Conservation (phyloP, 2,113 vertebrate species). For the Dolichallabes microphthalmus region DNA sequence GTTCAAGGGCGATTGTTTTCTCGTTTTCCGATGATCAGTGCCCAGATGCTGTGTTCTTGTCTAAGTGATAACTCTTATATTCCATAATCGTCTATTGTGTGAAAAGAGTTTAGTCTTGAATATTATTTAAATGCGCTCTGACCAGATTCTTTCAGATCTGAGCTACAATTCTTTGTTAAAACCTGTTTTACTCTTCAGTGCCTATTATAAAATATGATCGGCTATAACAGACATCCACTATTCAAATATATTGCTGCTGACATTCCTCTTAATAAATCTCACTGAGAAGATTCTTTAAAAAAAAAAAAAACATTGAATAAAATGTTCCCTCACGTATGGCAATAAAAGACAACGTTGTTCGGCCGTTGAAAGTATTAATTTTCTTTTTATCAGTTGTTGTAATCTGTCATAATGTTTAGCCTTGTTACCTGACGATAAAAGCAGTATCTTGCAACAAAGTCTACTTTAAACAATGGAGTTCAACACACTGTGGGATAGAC, state of each 20-base stretch:
- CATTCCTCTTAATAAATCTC: background rate
- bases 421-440: background rate
- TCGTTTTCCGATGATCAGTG: background rate
- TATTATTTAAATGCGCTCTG: background rate
- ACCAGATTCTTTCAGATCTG: background rate
- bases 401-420: background rate
- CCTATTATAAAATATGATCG: background rate
- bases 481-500: background rate
- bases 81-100: background rate
- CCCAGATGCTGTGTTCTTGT: too few species aligned
- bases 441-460: background rate
- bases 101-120: background rate
- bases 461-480: background rate
- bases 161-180: background rate
- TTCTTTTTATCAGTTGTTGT: background rate
- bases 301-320: background rate
- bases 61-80: background rate
- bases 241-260: background rate
- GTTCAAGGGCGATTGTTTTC: background rate
- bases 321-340: background rate
- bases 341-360: background rate
- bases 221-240: background rate
- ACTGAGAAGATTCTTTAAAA: background rate
- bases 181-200: background rate
- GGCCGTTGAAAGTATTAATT: background rate